phyloP scores from a whole-genome alignment of 30 jellyfish, hydroid and myxozoan genomes.

The Chrysaora quinquecirrha region DNA sequence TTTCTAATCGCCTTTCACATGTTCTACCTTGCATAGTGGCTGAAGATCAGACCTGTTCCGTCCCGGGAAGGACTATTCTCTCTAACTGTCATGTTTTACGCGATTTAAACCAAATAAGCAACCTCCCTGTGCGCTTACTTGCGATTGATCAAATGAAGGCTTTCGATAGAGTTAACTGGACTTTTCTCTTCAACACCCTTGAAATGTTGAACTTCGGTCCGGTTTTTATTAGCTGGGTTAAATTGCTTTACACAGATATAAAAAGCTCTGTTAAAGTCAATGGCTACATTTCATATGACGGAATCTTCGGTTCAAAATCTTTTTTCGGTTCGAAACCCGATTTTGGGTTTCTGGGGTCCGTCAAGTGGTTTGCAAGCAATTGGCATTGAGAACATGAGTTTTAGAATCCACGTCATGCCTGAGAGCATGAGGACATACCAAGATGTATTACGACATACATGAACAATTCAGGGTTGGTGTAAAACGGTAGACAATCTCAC shows the following conservation, averaged over 20 bases:
- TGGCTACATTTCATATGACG: slow-evolving; percentile 14
- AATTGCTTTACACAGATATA: neutral
- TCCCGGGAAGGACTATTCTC: slow-evolving; percentile 29
- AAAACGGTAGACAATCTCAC: too few species aligned
- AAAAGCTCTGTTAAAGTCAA: neutral
- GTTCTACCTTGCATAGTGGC: slow-evolving; percentile 5
- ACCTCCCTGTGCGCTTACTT: neutral
- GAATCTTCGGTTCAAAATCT: too few species aligned
- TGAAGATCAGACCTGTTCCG: slow-evolving; percentile 43
- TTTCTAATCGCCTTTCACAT: slow-evolving; percentile 27
- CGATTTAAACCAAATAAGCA: slow-evolving; percentile 2
- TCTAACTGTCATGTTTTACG: slow-evolving; percentile 17
- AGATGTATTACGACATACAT: too few species aligned
- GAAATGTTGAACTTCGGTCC: slow-evolving; percentile 12
- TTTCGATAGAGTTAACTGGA: slow-evolving; percentile 23
- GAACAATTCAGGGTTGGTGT: too few species aligned
- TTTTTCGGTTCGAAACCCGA: too few species aligned
- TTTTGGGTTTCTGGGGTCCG: too few species aligned
- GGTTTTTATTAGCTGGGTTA: too few species aligned
- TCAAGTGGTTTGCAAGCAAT: too few species aligned
- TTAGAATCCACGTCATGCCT: too few species aligned
- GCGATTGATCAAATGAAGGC: slow-evolving; percentile 48
- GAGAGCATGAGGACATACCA: too few species aligned
- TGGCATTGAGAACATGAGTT: too few species aligned
- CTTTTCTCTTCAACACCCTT: neutral